Percentiles rank a stretch among this genome's conserved stretches.
These are phyloP conservation scores for Eumacrocentrus americanus DNA, from an alignment of 2,888 invertebrate genomes.

Conservation along the genomic window DNA sequence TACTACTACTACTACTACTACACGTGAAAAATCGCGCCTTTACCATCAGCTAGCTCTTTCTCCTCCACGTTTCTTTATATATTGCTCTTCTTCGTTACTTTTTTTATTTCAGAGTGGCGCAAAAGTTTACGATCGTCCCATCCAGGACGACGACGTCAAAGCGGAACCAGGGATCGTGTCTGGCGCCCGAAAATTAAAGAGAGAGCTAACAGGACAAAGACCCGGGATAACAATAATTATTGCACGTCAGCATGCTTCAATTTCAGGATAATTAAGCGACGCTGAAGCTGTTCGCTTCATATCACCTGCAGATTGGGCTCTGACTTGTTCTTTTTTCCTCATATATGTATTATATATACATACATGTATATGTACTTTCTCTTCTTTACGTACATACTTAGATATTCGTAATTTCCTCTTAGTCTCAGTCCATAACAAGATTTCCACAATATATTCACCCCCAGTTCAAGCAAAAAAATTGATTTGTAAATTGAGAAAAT, in stretches of 20 bases:
- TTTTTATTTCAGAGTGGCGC: constrained; percentile 14
- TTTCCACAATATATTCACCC: too few species aligned
- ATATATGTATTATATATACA: constrained; percentile 7
- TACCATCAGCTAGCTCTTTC: constrained; percentile 14
- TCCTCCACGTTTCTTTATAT: constrained; percentile 18
- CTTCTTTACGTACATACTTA: constrained; percentile 3
- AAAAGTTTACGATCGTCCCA: constrained; percentile 40
- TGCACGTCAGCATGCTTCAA: constrained; percentile 56
- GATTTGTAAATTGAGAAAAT: too few species aligned
- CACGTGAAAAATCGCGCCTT: constrained; percentile 30
- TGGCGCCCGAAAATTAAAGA: constrained; percentile 29
- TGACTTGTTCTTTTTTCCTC: constrained; percentile 17
- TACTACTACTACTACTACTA: too few species aligned
- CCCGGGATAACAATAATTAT: constrained; percentile 48
- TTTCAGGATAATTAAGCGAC: constrained; percentile 51
- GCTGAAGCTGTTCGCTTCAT: constrained; percentile 26
- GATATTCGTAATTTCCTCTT: constrained; percentile 21
- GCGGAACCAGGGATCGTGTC: constrained; percentile 36
- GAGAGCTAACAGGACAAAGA: constrained; percentile 33
- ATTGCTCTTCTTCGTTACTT: constrained; percentile 1
- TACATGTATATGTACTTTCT: constrained; percentile 2
- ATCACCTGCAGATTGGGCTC: constrained; percentile 36
- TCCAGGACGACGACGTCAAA: constrained; percentile 29
- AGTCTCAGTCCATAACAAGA: constrained; percentile 4
- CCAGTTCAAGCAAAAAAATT: too few species aligned